phyloP scores from a whole-genome alignment of 2,888 invertebrate genomes.

The Aspidiotus rigidus region DNA sequence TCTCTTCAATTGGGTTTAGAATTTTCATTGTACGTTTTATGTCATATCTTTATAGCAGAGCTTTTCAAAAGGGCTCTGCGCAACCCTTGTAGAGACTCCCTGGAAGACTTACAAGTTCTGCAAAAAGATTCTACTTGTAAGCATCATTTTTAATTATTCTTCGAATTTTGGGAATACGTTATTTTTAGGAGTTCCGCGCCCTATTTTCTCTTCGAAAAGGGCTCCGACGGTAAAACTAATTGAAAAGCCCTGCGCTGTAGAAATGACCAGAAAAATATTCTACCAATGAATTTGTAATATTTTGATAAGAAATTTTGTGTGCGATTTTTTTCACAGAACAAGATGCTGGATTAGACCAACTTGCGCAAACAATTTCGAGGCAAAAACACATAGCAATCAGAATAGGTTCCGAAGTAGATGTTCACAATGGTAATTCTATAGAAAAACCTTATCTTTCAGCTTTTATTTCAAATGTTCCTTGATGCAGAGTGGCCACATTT shows the following conservation, averaged over 20 bases:
- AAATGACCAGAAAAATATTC: too few species aligned
- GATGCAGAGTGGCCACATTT: background rate
- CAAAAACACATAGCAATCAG: constrained; percentile 67
- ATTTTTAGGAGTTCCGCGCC: too few species aligned
- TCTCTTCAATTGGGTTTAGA: background rate
- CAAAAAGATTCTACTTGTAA: too few species aligned
- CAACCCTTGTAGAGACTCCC: too few species aligned
- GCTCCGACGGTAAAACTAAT: too few species aligned
- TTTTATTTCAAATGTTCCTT: background rate
- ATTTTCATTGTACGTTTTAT: background rate
- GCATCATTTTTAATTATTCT: too few species aligned
- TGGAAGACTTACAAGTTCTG: too few species aligned
- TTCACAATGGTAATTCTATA: constrained; percentile 59
- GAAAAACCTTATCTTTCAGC: background rate
- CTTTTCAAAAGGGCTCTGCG: too few species aligned
- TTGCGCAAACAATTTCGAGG: constrained; percentile 62
- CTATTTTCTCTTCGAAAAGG: too few species aligned
- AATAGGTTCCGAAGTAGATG: constrained; percentile 64
- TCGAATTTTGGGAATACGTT: too few species aligned
- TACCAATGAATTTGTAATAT: background rate
- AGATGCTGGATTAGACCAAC: constrained; percentile 63
- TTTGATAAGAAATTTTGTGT: background rate
- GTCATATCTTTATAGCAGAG: too few species aligned
- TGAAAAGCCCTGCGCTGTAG: too few species aligned
- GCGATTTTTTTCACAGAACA: constrained; percentile 51